These are phyloP conservation scores for Jordanella pulchra DNA, from an alignment of 2,797 vertebrate genomes.

Conservation along the genomic window DNA sequence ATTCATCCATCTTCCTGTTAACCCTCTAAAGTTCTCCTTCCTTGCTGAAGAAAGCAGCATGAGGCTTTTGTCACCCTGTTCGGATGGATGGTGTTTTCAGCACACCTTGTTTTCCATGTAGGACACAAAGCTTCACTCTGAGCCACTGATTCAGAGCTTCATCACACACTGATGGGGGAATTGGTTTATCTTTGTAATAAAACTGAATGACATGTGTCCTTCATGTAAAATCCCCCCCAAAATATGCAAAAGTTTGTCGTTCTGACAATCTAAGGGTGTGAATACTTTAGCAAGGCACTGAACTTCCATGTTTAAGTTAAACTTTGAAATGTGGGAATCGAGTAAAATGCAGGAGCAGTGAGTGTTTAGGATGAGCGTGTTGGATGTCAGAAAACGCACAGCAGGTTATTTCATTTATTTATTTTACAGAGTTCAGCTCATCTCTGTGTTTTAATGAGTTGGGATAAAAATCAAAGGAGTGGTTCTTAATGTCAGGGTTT, in stretches of 20 bases:
- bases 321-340: background rate
- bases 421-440: background rate
- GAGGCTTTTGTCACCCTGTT: no score
- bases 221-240: background rate
- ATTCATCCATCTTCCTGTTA: no score
- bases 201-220: no score
- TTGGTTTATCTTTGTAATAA: no score
- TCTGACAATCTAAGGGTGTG: background rate
- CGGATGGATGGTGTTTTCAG: no score
- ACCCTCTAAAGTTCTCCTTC: no score
- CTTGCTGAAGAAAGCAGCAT: no score
- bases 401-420: conserved; percentile 11
- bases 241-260: background rate
- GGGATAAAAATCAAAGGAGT: conserved; percentile 19
- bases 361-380: background rate
- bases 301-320: background rate
- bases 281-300: background rate
- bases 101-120: no score
- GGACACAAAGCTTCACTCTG: no score
- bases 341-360: background rate
- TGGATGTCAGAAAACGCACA: background rate
- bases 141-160: no score
- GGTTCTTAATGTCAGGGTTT: conserved; percentile 22
- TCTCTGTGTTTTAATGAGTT: conserved; percentile 17
- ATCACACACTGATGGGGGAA: no score